Conservation (phyloP, 2,888 invertebrate species). For the Lycocerus yunnanus region DNA sequence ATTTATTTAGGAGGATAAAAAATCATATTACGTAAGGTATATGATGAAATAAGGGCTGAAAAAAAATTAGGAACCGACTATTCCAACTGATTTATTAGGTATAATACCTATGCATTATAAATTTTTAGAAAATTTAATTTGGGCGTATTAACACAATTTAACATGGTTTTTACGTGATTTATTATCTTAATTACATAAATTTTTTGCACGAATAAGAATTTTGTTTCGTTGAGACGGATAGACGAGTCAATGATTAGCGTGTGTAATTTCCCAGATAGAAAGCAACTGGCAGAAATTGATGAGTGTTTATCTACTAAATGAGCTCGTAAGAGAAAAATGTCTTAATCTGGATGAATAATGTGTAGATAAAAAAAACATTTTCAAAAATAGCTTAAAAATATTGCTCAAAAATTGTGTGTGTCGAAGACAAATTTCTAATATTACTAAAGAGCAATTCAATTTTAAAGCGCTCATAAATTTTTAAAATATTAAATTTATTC, state of each 20-base stretch:
- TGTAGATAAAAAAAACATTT: background rate
- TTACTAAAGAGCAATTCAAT: background rate
- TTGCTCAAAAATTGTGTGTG: background rate
- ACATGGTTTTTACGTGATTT: background rate
- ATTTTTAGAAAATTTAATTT: background rate
- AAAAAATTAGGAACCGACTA: background rate
- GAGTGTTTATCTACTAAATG: constrained; percentile 2
- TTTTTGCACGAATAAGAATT: background rate
- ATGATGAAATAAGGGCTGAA: background rate
- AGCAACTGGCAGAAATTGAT: background rate
- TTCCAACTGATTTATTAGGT: too few relatives aligned
- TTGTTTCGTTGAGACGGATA: background rate
- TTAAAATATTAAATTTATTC: background rate
- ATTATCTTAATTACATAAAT: background rate
- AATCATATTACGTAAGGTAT: background rate
- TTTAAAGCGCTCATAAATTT: background rate
- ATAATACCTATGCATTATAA: too few relatives aligned
- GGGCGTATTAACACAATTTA: background rate
- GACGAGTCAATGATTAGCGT: background rate
- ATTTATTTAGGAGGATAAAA: background rate
- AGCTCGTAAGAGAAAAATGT: background rate
- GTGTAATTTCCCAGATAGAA: background rate
- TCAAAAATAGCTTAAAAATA: background rate
- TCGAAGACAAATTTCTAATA: background rate
- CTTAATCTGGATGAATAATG: constrained; percentile 1